Conservation (phyloP, 2,888 invertebrate genomes). For the Phrixothrix hirtus region DNA sequence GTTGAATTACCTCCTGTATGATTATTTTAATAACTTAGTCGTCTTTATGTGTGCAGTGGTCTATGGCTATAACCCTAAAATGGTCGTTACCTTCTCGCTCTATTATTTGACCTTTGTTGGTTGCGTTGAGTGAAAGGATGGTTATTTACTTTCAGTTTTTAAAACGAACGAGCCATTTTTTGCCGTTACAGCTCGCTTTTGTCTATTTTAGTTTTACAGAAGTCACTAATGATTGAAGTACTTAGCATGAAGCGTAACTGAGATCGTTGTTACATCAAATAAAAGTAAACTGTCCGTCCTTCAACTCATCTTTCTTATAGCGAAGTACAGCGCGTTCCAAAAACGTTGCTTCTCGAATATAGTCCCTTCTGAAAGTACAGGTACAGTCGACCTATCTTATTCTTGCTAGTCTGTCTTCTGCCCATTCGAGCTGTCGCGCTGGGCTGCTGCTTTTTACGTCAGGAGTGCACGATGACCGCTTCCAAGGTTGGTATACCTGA, state of each 20-base stretch:
- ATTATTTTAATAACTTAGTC: slow-evolving; percentile 24
- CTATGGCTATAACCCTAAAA: slow-evolving; percentile 46
- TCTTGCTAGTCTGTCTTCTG: slow-evolving; percentile 13
- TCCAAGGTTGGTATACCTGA: slow-evolving; percentile 48
- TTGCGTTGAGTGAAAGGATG: slow-evolving; percentile 33
- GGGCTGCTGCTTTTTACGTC: slow-evolving; percentile 27
- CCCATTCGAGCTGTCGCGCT: slow-evolving; percentile 3
- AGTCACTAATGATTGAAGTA: neutral
- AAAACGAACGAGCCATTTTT: slow-evolving; percentile 11
- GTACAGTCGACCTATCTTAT: slow-evolving; percentile 33
- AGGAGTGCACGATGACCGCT: slow-evolving; percentile 46
- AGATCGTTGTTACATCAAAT: slow-evolving; percentile 36
- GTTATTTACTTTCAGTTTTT: slow-evolving; percentile 36
- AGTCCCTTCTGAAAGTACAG: slow-evolving; percentile 41
- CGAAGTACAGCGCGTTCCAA: slow-evolving; percentile 37
- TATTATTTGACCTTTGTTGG: slow-evolving; percentile 48
- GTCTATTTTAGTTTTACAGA: neutral
- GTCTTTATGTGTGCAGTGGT: slow-evolving; percentile 23
- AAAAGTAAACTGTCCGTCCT: slow-evolving; percentile 42
- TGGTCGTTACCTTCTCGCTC: slow-evolving; percentile 52
- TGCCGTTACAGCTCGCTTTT: neutral
- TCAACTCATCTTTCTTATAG: slow-evolving; percentile 39
- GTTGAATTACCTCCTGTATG: slow-evolving; percentile 12
- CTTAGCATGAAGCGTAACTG: slow-evolving; percentile 20
- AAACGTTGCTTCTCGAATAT: slow-evolving; percentile 43